phyloP scores from a whole-genome alignment of 2,888 invertebrate genomes.

The Trissoscelio sp. region DNA sequence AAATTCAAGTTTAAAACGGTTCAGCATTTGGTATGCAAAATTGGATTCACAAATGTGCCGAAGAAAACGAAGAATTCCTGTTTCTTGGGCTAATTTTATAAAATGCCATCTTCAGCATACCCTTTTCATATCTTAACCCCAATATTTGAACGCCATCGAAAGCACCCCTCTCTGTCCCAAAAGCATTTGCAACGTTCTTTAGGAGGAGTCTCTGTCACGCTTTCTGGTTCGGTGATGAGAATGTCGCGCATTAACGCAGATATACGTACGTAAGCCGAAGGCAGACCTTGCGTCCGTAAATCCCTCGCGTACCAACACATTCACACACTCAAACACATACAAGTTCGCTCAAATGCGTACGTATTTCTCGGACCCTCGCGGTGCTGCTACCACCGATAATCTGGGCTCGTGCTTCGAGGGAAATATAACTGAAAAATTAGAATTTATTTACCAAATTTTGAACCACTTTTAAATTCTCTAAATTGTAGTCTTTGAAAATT shows the following conservation, averaged over 20 bases:
- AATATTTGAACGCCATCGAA: slow-evolving; percentile 59
- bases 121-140: slow-evolving; percentile 41
- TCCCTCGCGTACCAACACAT: slow-evolving; percentile 59
- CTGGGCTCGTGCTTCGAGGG: slow-evolving; percentile 37
- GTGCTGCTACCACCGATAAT: slow-evolving; percentile 62
- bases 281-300: slow-evolving; percentile 65
- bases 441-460: slow-evolving; percentile 22
- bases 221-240: slow-evolving; percentile 64
- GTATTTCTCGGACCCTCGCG: slow-evolving; percentile 58
- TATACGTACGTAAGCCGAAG: slow-evolving; percentile 65
- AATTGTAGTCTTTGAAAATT: too few relatives aligned
- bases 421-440: slow-evolving; percentile 55
- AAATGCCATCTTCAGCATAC: slow-evolving; percentile 43
- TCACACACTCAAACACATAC: slow-evolving; percentile 25
- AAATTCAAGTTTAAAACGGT: too few relatives aligned
- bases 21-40: background rate
- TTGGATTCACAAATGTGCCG: background rate
- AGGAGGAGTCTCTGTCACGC: slow-evolving; percentile 41
- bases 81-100: slow-evolving; percentile 19
- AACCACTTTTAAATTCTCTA: too few relatives aligned
- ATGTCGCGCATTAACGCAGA: slow-evolving; percentile 66
- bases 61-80: background rate
- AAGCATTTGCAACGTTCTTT: slow-evolving; percentile 43
- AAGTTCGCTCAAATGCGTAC: slow-evolving; percentile 29
- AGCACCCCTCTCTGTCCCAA: slow-evolving; percentile 23